Evolutionary conservation across 2,797 vertebrate genomes (phyloP).

Genomic region (Sebastes nivosus): DNA sequence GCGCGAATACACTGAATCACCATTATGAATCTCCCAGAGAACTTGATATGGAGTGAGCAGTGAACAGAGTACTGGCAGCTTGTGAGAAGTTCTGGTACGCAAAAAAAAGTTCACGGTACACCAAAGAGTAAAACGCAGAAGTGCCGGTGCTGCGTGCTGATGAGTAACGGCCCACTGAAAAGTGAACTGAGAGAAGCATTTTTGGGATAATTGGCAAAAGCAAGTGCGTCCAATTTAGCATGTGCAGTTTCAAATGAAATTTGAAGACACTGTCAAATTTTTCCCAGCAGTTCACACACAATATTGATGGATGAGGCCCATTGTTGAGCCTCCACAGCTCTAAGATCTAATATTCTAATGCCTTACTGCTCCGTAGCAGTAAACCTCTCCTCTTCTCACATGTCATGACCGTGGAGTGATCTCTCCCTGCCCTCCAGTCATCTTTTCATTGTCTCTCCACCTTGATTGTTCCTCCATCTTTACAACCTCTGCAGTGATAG

Average conservation of each 20-base stretch:
- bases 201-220: not conserved
- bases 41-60: no score
- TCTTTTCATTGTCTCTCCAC: conserved; percentile 60
- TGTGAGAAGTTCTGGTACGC: no score
- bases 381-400: conserved; percentile 51
- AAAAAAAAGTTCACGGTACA: no score
- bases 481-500: conserved; percentile 53
- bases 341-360: conserved; percentile 61
- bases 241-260: not conserved
- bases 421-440: conserved; percentile 56
- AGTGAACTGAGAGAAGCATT: not conserved
- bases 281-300: not conserved
- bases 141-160: no score
- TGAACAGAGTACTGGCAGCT: no score
- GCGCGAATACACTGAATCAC: no score
- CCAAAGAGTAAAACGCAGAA: no score
- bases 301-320: conserved; percentile 38
- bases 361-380: conserved; percentile 27
- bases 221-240: not conserved
- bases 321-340: conserved; percentile 31
- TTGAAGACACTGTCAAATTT: not conserved
- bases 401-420: conserved; percentile 59
- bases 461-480: conserved; percentile 66
- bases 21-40: no score
- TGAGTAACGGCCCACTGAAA: no score